These are phyloP conservation scores for Lycodopsis pacificus DNA, from an alignment of 2,797 vertebrate species.

Conservation along the genomic window DNA sequence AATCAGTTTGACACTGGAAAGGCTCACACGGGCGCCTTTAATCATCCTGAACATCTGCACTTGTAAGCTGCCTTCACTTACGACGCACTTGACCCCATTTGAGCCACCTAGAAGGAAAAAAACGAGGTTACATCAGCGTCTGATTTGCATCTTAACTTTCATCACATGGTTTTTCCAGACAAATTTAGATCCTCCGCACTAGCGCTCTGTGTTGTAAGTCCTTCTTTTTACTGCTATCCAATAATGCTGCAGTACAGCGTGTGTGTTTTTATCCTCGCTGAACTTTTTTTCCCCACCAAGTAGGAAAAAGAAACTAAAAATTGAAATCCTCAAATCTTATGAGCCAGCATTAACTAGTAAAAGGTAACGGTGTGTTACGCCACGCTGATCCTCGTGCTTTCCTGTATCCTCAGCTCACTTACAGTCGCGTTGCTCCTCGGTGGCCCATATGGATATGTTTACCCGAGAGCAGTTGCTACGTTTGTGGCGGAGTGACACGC, in stretches of 20 bases:
- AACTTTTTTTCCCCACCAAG: slow-evolving; percentile 6
- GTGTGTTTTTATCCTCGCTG: slow-evolving; percentile 9
- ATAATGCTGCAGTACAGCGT: slow-evolving; percentile 12
- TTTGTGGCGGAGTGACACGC: slow-evolving; percentile 44
- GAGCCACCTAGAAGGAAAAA: slow-evolving; percentile 15
- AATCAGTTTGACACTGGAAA: slow-evolving; percentile 55
- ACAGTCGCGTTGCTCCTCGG: slow-evolving; percentile 44
- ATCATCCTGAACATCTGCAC: slow-evolving; percentile 57
- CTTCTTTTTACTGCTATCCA: slow-evolving; percentile 43
- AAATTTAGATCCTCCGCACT: slow-evolving; percentile 51
- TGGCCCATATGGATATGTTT: slow-evolving; percentile 65
- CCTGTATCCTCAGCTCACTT: slow-evolving; percentile 38
- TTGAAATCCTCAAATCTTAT: slow-evolving; percentile 21
- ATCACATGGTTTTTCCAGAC: slow-evolving; percentile 28
- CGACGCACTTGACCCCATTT: slow-evolving; percentile 40
- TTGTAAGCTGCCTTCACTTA: slow-evolving; percentile 36
- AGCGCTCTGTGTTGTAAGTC: background rate
- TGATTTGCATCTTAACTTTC: slow-evolving; percentile 45
- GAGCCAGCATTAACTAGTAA: slow-evolving; percentile 29
- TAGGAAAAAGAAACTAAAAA: background rate
- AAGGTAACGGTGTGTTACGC: slow-evolving; percentile 27
- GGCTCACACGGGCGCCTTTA: slow-evolving; percentile 59
- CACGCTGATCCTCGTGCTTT: slow-evolving; percentile 31
- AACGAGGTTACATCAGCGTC: slow-evolving; percentile 47
- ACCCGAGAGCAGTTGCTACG: slow-evolving; percentile 67